These are phyloP conservation scores for Cephus pygmeus DNA, from an alignment of 2,888 invertebrate genomes.

Conservation along the genomic window DNA sequence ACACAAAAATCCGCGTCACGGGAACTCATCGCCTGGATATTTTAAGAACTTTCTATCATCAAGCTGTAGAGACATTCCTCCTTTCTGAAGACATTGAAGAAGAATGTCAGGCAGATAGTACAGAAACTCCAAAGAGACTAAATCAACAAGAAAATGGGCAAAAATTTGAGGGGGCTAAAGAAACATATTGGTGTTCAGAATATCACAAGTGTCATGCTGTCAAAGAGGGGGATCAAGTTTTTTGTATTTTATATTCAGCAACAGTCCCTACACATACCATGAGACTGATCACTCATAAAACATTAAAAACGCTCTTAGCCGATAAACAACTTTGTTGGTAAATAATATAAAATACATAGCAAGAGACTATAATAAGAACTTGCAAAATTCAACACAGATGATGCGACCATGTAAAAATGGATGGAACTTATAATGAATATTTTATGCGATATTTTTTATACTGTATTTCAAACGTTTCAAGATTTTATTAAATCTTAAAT, in stretches of 20 bases:
- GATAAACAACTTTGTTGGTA: constrained; percentile 81
- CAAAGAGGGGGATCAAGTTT: constrained; percentile 73
- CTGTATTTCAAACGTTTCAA: background rate
- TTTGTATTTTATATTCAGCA: constrained; percentile 80
- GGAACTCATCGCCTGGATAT: constrained; percentile 79
- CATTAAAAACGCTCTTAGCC: constrained; percentile 72
- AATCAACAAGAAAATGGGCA: constrained; percentile 31
- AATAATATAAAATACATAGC: constrained; percentile 29
- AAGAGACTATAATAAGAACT: background rate
- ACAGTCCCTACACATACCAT: constrained; percentile 81
- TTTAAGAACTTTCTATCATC: constrained; percentile 80
- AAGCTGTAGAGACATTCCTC: constrained; percentile 71
- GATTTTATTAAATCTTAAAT: background rate
- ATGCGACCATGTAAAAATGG: background rate
- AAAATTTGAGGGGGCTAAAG: constrained; percentile 64
- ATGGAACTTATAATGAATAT: background rate
- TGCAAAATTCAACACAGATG: background rate
- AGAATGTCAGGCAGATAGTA: constrained; percentile 23
- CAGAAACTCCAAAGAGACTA: constrained; percentile 24
- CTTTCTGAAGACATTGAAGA: constrained; percentile 39
- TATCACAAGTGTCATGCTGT: constrained; percentile 88
- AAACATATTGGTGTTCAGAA: constrained; percentile 87
- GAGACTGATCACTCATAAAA: constrained; percentile 76
- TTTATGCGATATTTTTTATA: background rate
- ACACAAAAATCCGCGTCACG: constrained; percentile 71